Evolutionary conservation across 2,113 vertebrate species (phyloP), one percentile per base, ranked within the genome.

Genomic region (Hymenochirus boettgeri): DNA sequence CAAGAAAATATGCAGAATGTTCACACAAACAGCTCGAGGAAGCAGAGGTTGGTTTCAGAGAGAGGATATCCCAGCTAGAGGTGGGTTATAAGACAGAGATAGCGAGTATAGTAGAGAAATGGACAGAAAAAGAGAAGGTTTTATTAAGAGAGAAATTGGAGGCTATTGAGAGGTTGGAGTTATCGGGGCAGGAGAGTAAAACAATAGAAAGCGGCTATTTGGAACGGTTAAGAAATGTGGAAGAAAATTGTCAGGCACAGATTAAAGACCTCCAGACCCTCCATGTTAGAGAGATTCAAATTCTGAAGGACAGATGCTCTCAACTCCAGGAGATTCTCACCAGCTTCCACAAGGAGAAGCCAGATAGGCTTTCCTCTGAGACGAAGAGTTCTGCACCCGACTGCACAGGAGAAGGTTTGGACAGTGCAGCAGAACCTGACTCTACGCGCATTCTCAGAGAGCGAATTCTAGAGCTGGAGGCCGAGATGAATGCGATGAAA

Each of bases 381-480:
- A 52, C 7, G 0, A 46, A 22, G 4, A 23, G 25, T 18, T 58
- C 13, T 0, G 3, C 1, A n/a, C 70, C n/a, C 57, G 1, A 10
- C 25, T 61, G 45, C 71, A 74, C 0, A 6, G 66, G 26, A 50
- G 63, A 62, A 0, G 12, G 64, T 18, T 70, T 73, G 27, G 72
- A 42, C 9, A 39, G 70, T 0, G 1, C 60, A 0, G 22, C 50
- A 0, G 82, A 87, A 48, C 63, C 63, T 0, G 89, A 91, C 63
- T 88, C 91, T 35, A 85, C 90, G 86, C 78, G 78, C 0, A 75
- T 90, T 54, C 83, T 97, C 70, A 86, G 88, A 50, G 92, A 92
- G 23, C 89, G 93, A 12, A 90, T 96, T 79, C 91, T 89, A 71
- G 94, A 97, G 75, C 82, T 97, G 75, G 95, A 99, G 76, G 85